Base-by-base conservation (phyloP, 2,113 vertebrate genomes). In the Sclerurus mexicanus region DNA sequence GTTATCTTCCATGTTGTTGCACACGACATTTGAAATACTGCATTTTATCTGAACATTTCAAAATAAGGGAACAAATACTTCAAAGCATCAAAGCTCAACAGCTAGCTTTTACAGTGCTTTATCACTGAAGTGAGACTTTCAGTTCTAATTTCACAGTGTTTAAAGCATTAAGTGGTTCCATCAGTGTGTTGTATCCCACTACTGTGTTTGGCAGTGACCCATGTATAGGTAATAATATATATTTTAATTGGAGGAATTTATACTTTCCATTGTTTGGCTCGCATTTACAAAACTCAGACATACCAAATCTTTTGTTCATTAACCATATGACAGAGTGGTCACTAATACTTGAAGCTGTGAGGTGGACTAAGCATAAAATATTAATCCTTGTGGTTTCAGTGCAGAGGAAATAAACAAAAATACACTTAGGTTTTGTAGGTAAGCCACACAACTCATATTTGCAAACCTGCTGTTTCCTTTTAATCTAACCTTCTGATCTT, bases 161-260 rank as follows among this genome's bases (percentile, higher is more conserved):
- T 42, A 63, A 58, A 85, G 85, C 8, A 77, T 73, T 62, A 74
- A 71, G 10, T n/a, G 95, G 76, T 73, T 35, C 24, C 30, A 85
- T 68, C 62, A 81, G 33, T 94, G 83, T 81, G 60, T 63, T 81
- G 72, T 79, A 91, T 94, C 55, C 44, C 74, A 42, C 46, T 89
- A 66, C 55, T 92, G 56, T 89, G 46, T 69, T 83, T 89, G 58
- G 76, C 94, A 95, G 53, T 72, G 27, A 75, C 73, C 58, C 39
- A 88, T 80, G 42, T 30, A 86, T 33, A 35, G 19, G 52, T 89
- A 94, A 67, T 77, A 87, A 93, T 86, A 92, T 24, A 59, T 86
- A 89, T 91, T 87, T 85, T 87, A 91, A 93, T 78, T 95, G 72
- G 76, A 95, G 39, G 39, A 88, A 59, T 91, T 46, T 35, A 40